Base-by-base conservation (phyloP, 2,888 invertebrate species). In the Anorthoa munda region DNA sequence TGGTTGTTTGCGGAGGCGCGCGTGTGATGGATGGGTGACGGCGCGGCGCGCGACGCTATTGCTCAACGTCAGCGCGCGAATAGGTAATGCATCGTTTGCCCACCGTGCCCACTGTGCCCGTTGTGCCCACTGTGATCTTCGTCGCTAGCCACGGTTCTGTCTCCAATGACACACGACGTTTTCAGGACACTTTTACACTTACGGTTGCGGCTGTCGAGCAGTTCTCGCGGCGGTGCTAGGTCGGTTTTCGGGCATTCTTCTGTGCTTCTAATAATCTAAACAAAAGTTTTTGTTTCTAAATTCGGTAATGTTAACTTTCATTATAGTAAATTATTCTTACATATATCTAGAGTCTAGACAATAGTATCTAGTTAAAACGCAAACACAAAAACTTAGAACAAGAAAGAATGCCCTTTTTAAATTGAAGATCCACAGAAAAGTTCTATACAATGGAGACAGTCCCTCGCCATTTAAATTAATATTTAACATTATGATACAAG, bases 401-500 rank as follows among this genome's bases (percentile, higher is more conserved):
- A 1, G 23, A 4, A 50, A 75, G 64, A 48, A 50, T 17, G 2
- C 48, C 60, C 21, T 26, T 55, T 75, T 69, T 13, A 64, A 72
- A 50, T 48, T 53, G 11, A 70, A 50, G 12, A 45, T 55, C 83
- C 23, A 51, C 45, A 46, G 11, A 60, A 72, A 67, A 17, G 11
- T 48, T 55, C 26, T 17, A 13, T 71, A 83, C 89, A 92, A 89
- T 92, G 94, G 93, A 94, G 88, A 94, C 93, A 82, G 86, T 86
- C 88, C 86, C 86, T 69, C 83, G 83, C 88, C 91, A 91, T 91
- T 92, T 91, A 93, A 93, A 93, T 94, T 90, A 95, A 95, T 95
- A 95, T 95, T 96, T 94, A 93, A 94, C 92, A 90, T 93, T 92
- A 94, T 93, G 94, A 94, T 92, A 94, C 92, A 95, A 94, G 93